These are phyloP conservation scores for Ispidina lecontei DNA, from an alignment of 2,797 vertebrate genomes.

Conservation along the genomic window DNA sequence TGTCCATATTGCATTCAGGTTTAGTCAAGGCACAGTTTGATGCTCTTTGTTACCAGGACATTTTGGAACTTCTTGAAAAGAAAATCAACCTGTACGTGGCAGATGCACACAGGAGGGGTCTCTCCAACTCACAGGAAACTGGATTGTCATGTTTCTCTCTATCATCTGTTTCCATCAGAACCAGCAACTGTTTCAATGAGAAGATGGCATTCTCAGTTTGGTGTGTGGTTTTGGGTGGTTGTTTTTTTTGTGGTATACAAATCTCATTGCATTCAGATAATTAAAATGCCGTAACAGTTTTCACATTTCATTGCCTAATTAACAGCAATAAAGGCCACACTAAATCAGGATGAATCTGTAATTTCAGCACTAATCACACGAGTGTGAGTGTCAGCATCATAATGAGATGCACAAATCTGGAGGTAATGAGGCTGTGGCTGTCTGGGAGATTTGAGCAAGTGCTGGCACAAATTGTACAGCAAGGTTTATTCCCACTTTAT, in stretches of 20 bases:
- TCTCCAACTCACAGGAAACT: background rate
- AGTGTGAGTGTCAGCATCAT: conserved; percentile 67
- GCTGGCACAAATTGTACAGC: conserved; percentile 62
- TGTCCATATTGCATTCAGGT: background rate
- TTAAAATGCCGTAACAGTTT: conserved; percentile 73
- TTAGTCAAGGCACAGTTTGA: background rate
- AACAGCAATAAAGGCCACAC: conserved; percentile 74
- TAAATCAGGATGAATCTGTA: conserved; percentile 74
- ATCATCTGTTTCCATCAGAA: conserved; percentile 11
- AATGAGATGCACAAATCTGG: conserved; percentile 74
- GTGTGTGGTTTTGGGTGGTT: background rate
- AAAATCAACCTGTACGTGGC: background rate
- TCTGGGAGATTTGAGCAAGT: conserved; percentile 61
- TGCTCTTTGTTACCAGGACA: background rate
- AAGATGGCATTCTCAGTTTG: background rate
- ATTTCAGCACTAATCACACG: conserved; percentile 68
- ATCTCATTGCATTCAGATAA: conserved; percentile 65
- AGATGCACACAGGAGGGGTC: background rate
- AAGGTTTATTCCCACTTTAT: conserved; percentile 64
- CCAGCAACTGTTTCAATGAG: background rate
- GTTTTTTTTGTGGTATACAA: conserved; percentile 20
- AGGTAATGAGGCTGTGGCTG: conserved; percentile 71
- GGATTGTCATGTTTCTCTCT: background rate
- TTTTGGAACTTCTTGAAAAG: background rate
- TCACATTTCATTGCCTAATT: conserved; percentile 75